Conservation (phyloP, 2,797 vertebrate genomes). For the Alauda arvensis region DNA sequence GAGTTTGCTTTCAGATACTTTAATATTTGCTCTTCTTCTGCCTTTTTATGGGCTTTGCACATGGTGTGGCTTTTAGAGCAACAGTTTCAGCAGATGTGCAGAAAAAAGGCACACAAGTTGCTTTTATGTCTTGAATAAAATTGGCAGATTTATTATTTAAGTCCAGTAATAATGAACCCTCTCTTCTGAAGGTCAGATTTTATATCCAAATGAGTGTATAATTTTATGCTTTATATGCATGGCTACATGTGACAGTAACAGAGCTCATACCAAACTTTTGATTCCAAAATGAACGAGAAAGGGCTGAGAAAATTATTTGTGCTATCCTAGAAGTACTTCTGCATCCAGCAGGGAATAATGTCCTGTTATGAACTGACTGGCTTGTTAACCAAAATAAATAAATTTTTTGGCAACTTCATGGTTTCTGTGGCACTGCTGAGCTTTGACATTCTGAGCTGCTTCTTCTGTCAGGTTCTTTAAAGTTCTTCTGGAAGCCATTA, state of each 20-base stretch:
- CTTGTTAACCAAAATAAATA: neutral
- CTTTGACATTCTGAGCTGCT: neutral
- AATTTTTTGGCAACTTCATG: neutral
- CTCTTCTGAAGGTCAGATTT: neutral
- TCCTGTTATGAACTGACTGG: neutral
- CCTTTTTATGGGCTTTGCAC: neutral
- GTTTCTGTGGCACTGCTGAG: neutral
- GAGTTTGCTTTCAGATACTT: neutral
- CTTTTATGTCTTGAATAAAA: neutral
- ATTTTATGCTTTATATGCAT: neutral
- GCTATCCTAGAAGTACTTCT: neutral
- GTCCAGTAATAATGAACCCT: neutral
- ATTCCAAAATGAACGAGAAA: neutral
- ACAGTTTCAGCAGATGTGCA: neutral
- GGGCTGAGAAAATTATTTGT: neutral
- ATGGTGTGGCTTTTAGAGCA: neutral
- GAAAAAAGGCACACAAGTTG: neutral
- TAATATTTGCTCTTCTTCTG: neutral
- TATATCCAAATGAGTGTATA: neutral
- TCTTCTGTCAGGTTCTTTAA: constrained; percentile 82
- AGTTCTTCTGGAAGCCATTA: constrained; percentile 83
- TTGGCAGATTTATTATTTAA: neutral
- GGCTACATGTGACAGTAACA: neutral
- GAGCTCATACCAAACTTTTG: neutral
- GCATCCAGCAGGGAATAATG: neutral